Conservation (phyloP, 1,140 invertebrate species). For the Drosophila sproati region DNA sequence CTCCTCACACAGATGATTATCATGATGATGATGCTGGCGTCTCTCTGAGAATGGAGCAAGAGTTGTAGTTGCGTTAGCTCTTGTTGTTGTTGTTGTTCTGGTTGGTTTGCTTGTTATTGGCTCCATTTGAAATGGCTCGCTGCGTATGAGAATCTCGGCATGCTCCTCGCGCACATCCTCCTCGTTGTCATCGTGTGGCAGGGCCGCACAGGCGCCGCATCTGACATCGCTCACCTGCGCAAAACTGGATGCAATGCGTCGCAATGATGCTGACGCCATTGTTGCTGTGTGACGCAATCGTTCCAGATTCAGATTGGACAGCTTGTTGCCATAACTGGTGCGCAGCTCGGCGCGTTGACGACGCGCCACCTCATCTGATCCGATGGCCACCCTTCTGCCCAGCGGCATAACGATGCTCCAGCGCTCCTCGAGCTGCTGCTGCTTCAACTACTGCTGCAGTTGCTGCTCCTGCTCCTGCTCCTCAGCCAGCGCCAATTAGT, state of each 20-base stretch:
- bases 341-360: constrained; percentile 57
- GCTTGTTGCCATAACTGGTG: constrained; percentile 57
- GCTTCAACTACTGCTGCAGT: too few relatives aligned
- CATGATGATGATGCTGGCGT: neutral
- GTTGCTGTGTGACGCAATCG: constrained; percentile 30
- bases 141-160: constrained; percentile 57
- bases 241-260: constrained; percentile 63
- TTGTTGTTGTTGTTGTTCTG: neutral
- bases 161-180: constrained; percentile 57
- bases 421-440: neutral
- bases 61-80: neutral
- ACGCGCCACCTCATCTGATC: constrained; percentile 32
- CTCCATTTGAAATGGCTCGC: constrained; percentile 37
- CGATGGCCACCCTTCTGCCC: constrained; percentile 19
- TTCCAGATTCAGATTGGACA: constrained; percentile 49
- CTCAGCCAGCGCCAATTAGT: neutral
- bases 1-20: constrained; percentile 2
- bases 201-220: constrained; percentile 24
- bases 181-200: constrained; percentile 53
- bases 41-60: neutral
- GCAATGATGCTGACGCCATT: constrained; percentile 35
- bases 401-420: constrained; percentile 26
- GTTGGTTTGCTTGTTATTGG: neutral
- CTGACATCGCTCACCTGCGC: constrained; percentile 48
- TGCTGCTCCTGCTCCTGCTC: neutral